Evolutionary conservation across 2,888 invertebrate genomes (phyloP).

Genomic region (Cantharis nigra): DNA sequence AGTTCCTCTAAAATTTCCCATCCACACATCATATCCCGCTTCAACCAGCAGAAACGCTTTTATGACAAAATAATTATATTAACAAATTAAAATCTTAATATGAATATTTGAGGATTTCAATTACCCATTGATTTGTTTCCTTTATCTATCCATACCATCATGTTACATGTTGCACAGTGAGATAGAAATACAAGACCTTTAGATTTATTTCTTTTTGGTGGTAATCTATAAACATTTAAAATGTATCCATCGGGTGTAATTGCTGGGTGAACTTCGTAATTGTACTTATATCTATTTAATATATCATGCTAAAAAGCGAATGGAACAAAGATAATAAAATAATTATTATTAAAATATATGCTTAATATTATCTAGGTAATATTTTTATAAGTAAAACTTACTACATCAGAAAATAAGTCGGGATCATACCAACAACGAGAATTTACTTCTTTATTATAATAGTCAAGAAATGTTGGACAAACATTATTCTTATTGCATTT

Average conservation of each 20-base stretch:
- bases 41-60: conserved; percentile 12
- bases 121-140: conserved; percentile 5
- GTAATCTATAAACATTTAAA: conserved; percentile 5
- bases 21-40: conserved; percentile 11
- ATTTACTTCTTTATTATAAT: not conserved
- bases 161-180: not conserved
- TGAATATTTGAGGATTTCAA: not conserved
- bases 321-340: too few species aligned
- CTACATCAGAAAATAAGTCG: not conserved
- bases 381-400: not conserved
- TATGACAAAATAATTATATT: not conserved
- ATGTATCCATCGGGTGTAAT: conserved; percentile 2
- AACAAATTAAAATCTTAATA: not conserved
- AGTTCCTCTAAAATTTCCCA: conserved; percentile 7
- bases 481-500: not conserved
- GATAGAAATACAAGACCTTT: conserved; percentile 9
- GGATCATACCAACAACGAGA: not conserved
- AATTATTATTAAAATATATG: too few species aligned
- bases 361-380: too few species aligned
- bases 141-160: not conserved
- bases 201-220: not conserved
- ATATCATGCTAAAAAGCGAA: not conserved
- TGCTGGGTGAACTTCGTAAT: not conserved
- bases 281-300: not conserved
- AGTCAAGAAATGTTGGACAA: not conserved